A percentile compares a stretch with the other conserved stretches of the same genome.
These are phyloP conservation scores for Chromis chromis DNA, from an alignment of 2,797 vertebrate species.

Conservation along the genomic window DNA sequence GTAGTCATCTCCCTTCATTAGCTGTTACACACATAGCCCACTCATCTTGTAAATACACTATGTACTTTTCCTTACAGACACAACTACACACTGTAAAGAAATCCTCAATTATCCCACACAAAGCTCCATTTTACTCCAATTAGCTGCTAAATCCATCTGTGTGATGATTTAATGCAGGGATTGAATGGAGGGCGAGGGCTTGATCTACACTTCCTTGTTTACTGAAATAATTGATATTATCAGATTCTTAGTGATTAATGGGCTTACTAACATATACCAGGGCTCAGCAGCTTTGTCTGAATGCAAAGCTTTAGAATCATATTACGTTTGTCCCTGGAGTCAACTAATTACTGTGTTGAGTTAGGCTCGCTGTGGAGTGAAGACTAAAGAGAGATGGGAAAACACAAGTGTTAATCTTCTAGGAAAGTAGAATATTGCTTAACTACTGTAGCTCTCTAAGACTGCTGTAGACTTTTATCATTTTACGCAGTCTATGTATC, in stretches of 20 bases:
- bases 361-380: constrained; percentile 28
- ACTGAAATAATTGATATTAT: constrained; percentile 81
- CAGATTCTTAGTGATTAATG: constrained; percentile 77
- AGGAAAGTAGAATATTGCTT: constrained; percentile 28
- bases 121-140: constrained; percentile 77
- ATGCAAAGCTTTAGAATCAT: constrained; percentile 64
- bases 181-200: constrained; percentile 61
- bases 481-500: not conserved
- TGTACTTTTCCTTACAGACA: constrained; percentile 33
- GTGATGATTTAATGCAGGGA: constrained; percentile 70
- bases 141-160: constrained; percentile 69
- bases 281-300: constrained; percentile 63
- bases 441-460: constrained; percentile 14
- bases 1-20: constrained; percentile 3
- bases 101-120: constrained; percentile 66
- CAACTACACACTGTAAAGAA: constrained; percentile 53
- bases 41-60: constrained; percentile 23
- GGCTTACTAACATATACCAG: constrained; percentile 66
- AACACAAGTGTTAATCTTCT: constrained; percentile 18
- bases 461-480: constrained; percentile 9
- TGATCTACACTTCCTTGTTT: constrained; percentile 74
- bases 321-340: constrained; percentile 64
- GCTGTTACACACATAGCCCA: not conserved
- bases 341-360: constrained; percentile 62
- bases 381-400: constrained; percentile 28